Base-by-base conservation (phyloP, 2,888 invertebrate species). In the Meta bourneti region DNA sequence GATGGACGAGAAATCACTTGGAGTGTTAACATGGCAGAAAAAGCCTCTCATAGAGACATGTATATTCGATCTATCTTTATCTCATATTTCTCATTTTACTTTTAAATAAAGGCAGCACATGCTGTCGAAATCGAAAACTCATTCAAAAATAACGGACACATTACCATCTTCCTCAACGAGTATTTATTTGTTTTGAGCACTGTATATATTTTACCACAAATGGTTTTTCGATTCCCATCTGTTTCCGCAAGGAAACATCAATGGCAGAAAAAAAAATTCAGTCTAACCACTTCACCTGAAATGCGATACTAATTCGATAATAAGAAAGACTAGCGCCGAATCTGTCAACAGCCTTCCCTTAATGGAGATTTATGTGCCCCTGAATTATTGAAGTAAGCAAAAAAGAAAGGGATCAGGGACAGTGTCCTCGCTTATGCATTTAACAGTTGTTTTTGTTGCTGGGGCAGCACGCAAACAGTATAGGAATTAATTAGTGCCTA, bases 361-460 rank as follows among this genome's bases (percentile, higher is more conserved):
- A 54, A 79, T 79, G 79, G 79, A 79, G 79, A 79, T 79, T 79
- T 79, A 79, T 79, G 79, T 34, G 11, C 16, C 61, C 48, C 61
- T 13, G 79, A 54, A 79, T 16, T 34, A 79, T 13, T 34, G 54
- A 20, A 34, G 13, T 52, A 0, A 20, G 61, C 79, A 20, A 61
- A 79, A 79, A 34, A 34, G 34, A 34, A 20, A 16, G 34, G 52
- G 20, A 16, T 34, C 13, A 11, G 9, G 16, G 20, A 49, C 34
- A 34, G 61, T 9, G 1, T 61, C 6, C 61, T 13, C 16, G 13
- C 61, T 61, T 61, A 16, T 11, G 61, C 61, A 34, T 34, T 34
- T 34, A 34, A 34, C 34, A 34, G 61, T 11, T 6, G 61, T 16
- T 61, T 61, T 16, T 61, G 61, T 61, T 61, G 61, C 61, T 61